phyloP scores from a whole-genome alignment of 2,797 vertebrate genomes.

The Cercopithecus diana region DNA sequence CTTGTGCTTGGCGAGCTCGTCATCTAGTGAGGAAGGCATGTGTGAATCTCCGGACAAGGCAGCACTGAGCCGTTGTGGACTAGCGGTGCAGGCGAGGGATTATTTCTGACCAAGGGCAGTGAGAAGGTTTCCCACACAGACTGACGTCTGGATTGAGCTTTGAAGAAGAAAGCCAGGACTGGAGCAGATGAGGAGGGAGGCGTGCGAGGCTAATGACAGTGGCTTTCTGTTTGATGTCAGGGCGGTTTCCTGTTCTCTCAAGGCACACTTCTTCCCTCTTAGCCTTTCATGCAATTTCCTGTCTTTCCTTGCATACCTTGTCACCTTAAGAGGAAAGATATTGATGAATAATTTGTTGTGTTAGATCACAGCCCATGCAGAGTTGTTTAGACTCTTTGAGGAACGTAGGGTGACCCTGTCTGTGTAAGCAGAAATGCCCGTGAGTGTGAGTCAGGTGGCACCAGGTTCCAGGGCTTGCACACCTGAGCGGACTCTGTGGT shows the following conservation, averaged over 20 bases:
- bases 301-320: neutral
- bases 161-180: neutral
- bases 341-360: neutral
- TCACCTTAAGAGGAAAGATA: neutral
- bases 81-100: neutral
- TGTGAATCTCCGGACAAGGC: neutral
- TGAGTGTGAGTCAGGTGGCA: neutral
- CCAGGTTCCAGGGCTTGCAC: too few relatives aligned
- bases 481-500: rapidly evolving
- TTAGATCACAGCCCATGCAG: rapidly evolving
- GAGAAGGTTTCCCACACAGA: neutral
- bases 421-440: neutral
- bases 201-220: neutral
- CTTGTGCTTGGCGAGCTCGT: neutral
- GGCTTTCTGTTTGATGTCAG: neutral
- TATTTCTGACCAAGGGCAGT: neutral
- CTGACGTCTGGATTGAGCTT: neutral
- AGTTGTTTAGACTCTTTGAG: neutral
- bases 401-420: neutral
- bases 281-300: neutral
- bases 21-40: neutral
- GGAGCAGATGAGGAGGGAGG: too few relatives aligned
- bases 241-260: neutral
- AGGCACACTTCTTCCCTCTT: too few relatives aligned
- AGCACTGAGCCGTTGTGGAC: too few relatives aligned